A percentile compares a stretch with the other conserved stretches of the same genome.
Conservation (phyloP, 2,113 vertebrate genomes). For the Benitochromis conjunctus region DNA sequence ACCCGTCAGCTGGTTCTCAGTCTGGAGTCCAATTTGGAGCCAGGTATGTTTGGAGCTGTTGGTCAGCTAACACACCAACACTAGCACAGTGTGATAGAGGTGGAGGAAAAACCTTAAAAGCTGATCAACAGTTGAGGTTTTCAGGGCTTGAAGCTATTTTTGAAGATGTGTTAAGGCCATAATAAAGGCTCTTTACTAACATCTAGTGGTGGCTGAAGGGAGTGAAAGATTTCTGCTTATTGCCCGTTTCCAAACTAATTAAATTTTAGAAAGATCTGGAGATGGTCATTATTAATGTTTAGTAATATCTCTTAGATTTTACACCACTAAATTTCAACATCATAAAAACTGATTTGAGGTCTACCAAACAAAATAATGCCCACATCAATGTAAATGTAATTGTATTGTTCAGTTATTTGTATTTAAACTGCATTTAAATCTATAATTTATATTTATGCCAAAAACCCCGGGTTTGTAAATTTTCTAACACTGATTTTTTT, state of each 20-base stretch:
- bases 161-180: not conserved
- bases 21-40: constrained; percentile 83
- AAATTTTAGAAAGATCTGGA: not conserved
- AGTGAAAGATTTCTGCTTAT: not conserved
- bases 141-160: not conserved
- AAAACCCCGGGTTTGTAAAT: not conserved
- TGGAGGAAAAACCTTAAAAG: not conserved
- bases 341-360: not conserved
- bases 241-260: not conserved
- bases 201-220: constrained; percentile 9
- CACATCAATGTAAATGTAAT: not conserved
- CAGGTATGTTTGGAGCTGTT: constrained; percentile 68
- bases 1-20: constrained; percentile 89
- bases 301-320: not conserved
- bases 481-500: not conserved
- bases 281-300: not conserved
- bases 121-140: not conserved
- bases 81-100: not conserved
- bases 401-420: not conserved
- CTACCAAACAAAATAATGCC: not conserved
- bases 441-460: not conserved
- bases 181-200: not conserved
- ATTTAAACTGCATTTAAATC: not conserved
- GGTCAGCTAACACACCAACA: not conserved
- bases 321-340: not conserved